Evolutionary conservation across 2,888 invertebrate genomes (phyloP).

Genomic region (Acanthopleura granulata): DNA sequence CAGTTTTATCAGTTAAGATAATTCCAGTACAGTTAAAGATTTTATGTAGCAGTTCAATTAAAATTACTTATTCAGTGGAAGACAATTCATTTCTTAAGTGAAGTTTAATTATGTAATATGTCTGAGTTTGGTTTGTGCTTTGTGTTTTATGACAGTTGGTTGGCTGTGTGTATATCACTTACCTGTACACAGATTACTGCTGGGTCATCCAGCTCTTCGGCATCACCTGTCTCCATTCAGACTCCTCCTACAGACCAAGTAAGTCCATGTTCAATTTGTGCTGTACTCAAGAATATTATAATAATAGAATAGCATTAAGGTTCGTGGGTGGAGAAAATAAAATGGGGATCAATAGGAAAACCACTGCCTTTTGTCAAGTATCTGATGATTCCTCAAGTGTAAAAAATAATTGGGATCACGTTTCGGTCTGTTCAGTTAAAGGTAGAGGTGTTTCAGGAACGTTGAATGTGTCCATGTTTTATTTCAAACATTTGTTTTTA

Average conservation of each 20-base stretch:
- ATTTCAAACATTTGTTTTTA: too few relatives aligned
- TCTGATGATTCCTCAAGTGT: too few relatives aligned
- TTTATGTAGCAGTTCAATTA: too few relatives aligned
- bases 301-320: background rate
- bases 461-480: too few relatives aligned
- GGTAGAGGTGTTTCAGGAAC: too few relatives aligned
- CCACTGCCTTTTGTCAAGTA: background rate
- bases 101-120: too few relatives aligned
- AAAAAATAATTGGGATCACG: too few relatives aligned
- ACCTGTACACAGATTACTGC: constrained; percentile 74
- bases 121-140: background rate
- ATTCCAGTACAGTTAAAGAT: too few relatives aligned
- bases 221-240: constrained; percentile 80
- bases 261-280: background rate
- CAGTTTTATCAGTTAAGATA: background rate
- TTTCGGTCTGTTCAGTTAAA: too few relatives aligned
- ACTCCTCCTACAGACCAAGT: constrained; percentile 16
- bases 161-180: constrained; percentile 84
- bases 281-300: background rate
- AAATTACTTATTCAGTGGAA: too few relatives aligned
- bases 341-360: constrained; percentile 31
- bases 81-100: too few relatives aligned
- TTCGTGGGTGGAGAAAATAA: constrained; percentile 26
- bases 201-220: constrained; percentile 89
- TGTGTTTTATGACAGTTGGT: constrained; percentile 78